Evolutionary conservation across 2,888 invertebrate species (phyloP).

Genomic region (Diplazon laetatorius): DNA sequence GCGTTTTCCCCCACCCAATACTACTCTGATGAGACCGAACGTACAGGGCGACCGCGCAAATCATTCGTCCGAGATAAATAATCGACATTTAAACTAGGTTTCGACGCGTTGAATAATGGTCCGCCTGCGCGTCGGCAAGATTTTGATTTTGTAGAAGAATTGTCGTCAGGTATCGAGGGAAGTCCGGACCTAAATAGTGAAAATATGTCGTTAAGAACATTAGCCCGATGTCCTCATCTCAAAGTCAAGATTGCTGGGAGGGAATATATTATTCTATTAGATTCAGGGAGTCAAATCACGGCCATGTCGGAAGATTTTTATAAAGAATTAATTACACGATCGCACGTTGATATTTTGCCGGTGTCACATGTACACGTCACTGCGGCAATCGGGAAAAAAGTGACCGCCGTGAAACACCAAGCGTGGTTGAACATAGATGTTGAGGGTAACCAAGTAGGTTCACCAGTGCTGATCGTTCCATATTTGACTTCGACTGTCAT

Average conservation of each 20-base stretch:
- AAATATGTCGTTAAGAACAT: not conserved
- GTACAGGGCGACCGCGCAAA: not conserved
- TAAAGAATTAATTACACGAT: not conserved
- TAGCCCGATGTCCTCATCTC: not conserved
- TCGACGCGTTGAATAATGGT: constrained; percentile 14
- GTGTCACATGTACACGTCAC: constrained; percentile 11
- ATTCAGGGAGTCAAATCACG: constrained; percentile 10
- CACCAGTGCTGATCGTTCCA: not conserved
- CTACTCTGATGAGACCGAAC: not conserved
- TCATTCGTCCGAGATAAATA: not conserved
- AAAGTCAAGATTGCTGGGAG: not conserved
- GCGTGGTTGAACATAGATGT: constrained; percentile 2
- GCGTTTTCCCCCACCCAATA: constrained; percentile 15
- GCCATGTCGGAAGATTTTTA: constrained; percentile 10
- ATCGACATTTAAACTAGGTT: constrained; percentile 7
- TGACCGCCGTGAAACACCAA: constrained; percentile 1
- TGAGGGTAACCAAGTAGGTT: not conserved
- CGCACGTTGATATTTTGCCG: not conserved
- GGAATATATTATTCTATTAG: not conserved
- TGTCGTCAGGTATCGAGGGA: constrained; percentile 20
- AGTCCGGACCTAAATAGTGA: constrained; percentile 10
- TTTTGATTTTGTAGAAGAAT: constrained; percentile 29
- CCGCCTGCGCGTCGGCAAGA: constrained; percentile 17
- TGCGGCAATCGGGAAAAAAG: constrained; percentile 10
- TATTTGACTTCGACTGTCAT: not conserved